Base-by-base conservation (phyloP, 2,888 invertebrate species). In the Cataglyphis livida region DNA sequence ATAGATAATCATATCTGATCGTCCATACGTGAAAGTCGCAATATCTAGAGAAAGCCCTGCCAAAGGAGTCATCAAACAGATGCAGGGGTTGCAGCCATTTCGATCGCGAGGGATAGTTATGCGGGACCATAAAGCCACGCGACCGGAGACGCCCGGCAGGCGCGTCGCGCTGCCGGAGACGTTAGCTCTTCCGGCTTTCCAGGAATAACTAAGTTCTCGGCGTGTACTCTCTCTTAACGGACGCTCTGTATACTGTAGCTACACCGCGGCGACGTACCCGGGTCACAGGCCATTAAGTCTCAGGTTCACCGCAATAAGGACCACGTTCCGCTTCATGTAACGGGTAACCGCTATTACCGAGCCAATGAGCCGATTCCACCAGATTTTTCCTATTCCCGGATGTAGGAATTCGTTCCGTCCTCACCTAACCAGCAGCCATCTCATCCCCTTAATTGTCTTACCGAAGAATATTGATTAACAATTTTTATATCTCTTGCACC, bases 291-390 rank as follows among this genome's bases (percentile, higher is more conserved):
- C 94, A 94, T 94, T 94, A 93, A 93, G 91, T 87, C 88, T 89
- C 88, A 86, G 91, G 87, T 88, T 90, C 84, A 89, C 93, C 91
- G 91, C 93, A 94, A 93, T 93, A 92, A 93, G 92, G 92, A 91
- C 90, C 89, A 89, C 90, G 87, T 90, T 91, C 87, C 88, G 90
- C 87, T 84, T 89, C 91, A 93, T 91, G 92, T 93, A 91, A 92
- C 91, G 94, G 94, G 92, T 93, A 93, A 94, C 94, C 94, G 92
- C 94, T 94, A 94, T 94, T 94, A 94, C 92, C 88, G 87, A 91
- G 87, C 91, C 93, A 94, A 94, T 94, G 94, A 94, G 92, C 93
- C 93, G 89, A 91, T 92, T 91, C 89, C 44, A 85, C 89, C 90
- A 89, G 92, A 92, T 93, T 93, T 91, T 90, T 91, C 92, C 90